Evolutionary conservation across 2,113 vertebrate genomes (phyloP).

Genomic region (Alligator mississippiensis): DNA sequence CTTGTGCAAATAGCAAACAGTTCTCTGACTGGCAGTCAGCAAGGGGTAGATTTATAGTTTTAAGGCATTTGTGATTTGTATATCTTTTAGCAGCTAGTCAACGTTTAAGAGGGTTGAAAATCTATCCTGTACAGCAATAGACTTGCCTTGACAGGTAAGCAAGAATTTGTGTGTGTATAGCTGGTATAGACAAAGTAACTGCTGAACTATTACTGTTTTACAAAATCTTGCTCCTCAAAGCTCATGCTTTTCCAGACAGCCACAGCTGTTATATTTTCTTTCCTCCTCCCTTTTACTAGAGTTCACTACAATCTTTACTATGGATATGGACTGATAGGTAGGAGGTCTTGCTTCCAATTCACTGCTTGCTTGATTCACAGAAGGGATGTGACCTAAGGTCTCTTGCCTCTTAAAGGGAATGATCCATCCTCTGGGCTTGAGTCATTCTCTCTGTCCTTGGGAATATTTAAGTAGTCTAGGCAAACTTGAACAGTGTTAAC

Average conservation of each 20-base stretch:
- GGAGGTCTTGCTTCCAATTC: too few species aligned
- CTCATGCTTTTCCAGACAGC: too few species aligned
- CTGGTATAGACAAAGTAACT: too few species aligned
- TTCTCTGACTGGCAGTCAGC: not conserved
- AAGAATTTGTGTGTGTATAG: not conserved
- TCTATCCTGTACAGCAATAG: not conserved
- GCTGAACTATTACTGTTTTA: too few species aligned
- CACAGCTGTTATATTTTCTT: too few species aligned
- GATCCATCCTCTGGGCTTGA: not conserved
- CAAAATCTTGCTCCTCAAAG: too few species aligned
- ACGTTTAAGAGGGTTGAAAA: not conserved
- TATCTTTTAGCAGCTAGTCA: not conserved
- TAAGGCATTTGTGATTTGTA: not conserved
- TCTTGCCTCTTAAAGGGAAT: not conserved
- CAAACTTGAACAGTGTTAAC: not conserved
- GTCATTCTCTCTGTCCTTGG: not conserved
- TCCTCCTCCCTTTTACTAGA: too few species aligned
- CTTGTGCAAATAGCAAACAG: not conserved
- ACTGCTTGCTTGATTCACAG: too few species aligned
- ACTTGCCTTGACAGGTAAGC: not conserved
- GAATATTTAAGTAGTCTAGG: not conserved
- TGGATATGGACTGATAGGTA: too few species aligned
- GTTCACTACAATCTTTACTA: too few species aligned
- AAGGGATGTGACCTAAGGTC: not conserved
- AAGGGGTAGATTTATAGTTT: not conserved